phyloP scores from a whole-genome alignment of 1,140 invertebrate species.

The Dendrolimus kikuchii region DNA sequence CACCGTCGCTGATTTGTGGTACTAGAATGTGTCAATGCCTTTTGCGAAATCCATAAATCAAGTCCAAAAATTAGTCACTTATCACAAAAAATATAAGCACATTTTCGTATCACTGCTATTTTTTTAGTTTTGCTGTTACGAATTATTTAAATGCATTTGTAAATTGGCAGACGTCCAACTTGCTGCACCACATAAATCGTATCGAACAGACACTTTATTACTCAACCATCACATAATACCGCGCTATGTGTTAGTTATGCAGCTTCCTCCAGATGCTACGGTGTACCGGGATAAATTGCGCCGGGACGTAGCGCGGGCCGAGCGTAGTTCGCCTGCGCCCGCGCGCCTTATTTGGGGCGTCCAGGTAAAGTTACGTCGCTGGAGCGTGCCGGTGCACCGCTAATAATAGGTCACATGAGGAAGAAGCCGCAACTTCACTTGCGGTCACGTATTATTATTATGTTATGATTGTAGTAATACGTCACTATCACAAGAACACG shows the following conservation, averaged over 20 bases:
- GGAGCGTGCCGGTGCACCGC: constrained; percentile 49
- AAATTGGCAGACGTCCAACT: constrained; percentile 58
- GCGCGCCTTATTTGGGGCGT: constrained; percentile 69
- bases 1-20: too few relatives aligned
- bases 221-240: constrained; percentile 41
- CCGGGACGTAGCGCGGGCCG: constrained; percentile 40
- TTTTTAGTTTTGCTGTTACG: constrained; percentile 40
- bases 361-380: constrained; percentile 68
- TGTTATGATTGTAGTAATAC: constrained; percentile 24
- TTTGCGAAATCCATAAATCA: neutral
- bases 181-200: constrained; percentile 48
- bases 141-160: constrained; percentile 44
- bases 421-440: constrained; percentile 48
- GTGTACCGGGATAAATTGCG: constrained; percentile 20
- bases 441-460: constrained; percentile 23
- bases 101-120: constrained; percentile 24
- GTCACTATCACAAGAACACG: constrained; percentile 57
- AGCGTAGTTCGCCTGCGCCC: constrained; percentile 34
- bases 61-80: constrained; percentile 7
- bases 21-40: neutral
- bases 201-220: constrained; percentile 55
- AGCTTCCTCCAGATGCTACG: constrained; percentile 36
- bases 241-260: constrained; percentile 30
- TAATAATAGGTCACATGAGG: constrained; percentile 59
- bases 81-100: constrained; percentile 13